Base-by-base conservation (phyloP, 1,140 invertebrate genomes). In the Heliconius hewitsoni region DNA sequence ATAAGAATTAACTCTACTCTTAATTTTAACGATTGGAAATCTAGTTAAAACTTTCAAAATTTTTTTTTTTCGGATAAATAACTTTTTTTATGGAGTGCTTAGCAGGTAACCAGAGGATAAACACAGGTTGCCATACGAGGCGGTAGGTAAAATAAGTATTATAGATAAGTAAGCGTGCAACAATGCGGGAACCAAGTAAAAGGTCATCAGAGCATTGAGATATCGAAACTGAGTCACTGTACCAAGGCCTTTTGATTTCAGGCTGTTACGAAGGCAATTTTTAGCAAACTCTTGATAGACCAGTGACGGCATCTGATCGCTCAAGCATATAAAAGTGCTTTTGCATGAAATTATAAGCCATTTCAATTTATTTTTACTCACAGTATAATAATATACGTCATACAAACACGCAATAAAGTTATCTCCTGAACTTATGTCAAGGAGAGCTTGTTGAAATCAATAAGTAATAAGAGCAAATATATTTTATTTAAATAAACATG, bases 151-250 rank as follows among this genome's bases (percentile, higher is more conserved):
- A 80, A 66, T 84, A 83, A 84, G 77, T 83, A 83, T 86, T 83
- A 79, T 83, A 82, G 82, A 80, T 85, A 84, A 83, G 75, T 81
- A 83, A 83, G 73, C 83, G 85, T 86, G 85, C 86, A 88, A 87
- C 85, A 87, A 89, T 89, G 82, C 86, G 85, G 83, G 84, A 87
- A 89, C 88, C 86, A 84, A 46, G 88, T 86, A 89, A 93, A 91
- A 93, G 92, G 90, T 92, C 90, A 92, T 88, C 85, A 89, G 86
- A 91, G 89, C 88, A 89, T 81, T 87, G 79, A 89, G 87, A 89
- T 91, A 93, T 92, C 88, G 90, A 90, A 93, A 92, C 92, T 92
- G 88, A 93, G 92, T 93, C 89, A 93, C 88, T 93, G 86, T 92
- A 91, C 82, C 92, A 93, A 93, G 92, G 91, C 83, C 89, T 89